A percentile compares a stretch with the other conserved stretches of the same genome.
Conservation (phyloP, 2,888 invertebrate species). For the Liodrosophila aerea region DNA sequence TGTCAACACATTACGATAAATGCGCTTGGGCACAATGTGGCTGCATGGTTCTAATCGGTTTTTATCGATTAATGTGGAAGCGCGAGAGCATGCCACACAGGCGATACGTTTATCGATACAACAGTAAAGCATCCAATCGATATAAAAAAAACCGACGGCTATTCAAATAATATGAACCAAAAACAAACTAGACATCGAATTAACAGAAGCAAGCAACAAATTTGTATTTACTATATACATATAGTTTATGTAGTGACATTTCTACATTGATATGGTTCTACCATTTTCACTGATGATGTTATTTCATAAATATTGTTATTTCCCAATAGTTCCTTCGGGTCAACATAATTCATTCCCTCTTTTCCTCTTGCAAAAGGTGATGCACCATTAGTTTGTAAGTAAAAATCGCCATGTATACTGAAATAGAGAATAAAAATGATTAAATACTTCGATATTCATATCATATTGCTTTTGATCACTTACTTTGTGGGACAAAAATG, state of each 20-base stretch:
- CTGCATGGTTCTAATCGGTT: too few relatives aligned
- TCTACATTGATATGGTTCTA: constrained; percentile 16
- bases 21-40: too few relatives aligned
- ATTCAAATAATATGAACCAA: too few relatives aligned
- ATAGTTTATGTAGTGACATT: constrained; percentile 4
- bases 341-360: constrained; percentile 71
- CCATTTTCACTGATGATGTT: constrained; percentile 25
- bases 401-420: constrained; percentile 80
- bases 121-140: too few relatives aligned
- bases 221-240: constrained; percentile 14
- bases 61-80: too few relatives aligned
- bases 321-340: constrained; percentile 68
- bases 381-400: constrained; percentile 81
- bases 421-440: constrained; percentile 15
- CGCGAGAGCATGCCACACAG: too few relatives aligned
- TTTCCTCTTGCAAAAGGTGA: constrained; percentile 79
- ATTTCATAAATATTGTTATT: constrained; percentile 53
- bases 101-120: too few relatives aligned
- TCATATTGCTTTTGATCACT: too few relatives aligned
- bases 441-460: background rate
- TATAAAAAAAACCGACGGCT: too few relatives aligned
- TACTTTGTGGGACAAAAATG: constrained; percentile 79
- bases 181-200: too few relatives aligned
- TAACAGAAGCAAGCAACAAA: constrained; percentile 26
- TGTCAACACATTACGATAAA: too few relatives aligned